Evolutionary conservation across 37 sponge, comb jelly and placozoan genomes (phyloP), one percentile per base, ranked within the genome.

Genomic region (Theonella swinhoei): DNA sequence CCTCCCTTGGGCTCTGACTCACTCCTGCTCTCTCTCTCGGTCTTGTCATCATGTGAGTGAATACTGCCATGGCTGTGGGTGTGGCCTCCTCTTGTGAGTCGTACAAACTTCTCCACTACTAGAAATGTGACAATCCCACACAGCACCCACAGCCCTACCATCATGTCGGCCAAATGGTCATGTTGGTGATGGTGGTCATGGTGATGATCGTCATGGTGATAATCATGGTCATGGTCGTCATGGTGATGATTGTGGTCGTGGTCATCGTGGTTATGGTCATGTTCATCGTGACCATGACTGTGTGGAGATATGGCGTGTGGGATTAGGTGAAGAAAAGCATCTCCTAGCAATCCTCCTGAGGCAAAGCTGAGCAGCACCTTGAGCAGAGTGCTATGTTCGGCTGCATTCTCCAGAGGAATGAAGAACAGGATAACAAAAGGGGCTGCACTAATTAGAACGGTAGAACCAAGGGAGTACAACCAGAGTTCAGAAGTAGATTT

Each of bases 281-380:
- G 86, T 8, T 42, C 79, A 34, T 64, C 71, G 33, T 40, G 71
- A 34, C 54, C 41, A 47, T 87, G 87, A 64, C 62, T 32, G 70
- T 97, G 97, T 28, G 98, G 94, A 22, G 87, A 83, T 1, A 95
- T 74, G 1, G 98, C 98, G 63, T 98, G 98, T 0, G 98, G 98
- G 30, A 98, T 98, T 39, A 98, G 90, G 78, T 98, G 98, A 26
- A 98, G 83, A 58, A 98, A 95, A 1, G 98, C 98, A 68, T 98
- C 98, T 9, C 98, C 98, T 30, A 98, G 69, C 8, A 98, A 82
- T 34, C 98, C 98, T 26, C 98, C 98, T 2, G 96, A 91, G 23
- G 98, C 98, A 84, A 98, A 98, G 75, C 96, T 88, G 20, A 98
- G 88, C 7, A 98, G 88, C 0, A 92, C 85, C 64, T 95, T 93